These are phyloP conservation scores for Piscicola geometra DNA, from an alignment of 2,888 invertebrate genomes.

Conservation along the genomic window DNA sequence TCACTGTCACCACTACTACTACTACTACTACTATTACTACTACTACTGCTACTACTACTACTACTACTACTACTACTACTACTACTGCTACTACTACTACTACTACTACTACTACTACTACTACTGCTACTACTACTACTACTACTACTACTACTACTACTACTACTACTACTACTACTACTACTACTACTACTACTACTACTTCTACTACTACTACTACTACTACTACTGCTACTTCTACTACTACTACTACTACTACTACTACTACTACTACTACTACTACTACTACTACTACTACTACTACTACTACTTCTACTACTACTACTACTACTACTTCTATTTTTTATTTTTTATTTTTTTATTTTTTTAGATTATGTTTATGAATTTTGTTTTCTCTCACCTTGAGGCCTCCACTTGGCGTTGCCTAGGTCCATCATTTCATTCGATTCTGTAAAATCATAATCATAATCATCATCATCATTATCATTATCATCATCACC, in stretches of 20 bases:
- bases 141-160: conserved; percentile 16
- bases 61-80: neutral
- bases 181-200: conserved; percentile 16
- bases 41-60: neutral
- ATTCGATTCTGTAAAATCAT: conserved; percentile 1
- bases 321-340: conserved; percentile 24
- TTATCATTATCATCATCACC: no score
- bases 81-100: neutral
- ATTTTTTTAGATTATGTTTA: no score
- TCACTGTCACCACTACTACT: neutral
- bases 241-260: conserved; percentile 36
- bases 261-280: conserved; percentile 36
- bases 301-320: conserved; percentile 32
- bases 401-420: conserved; percentile 2
- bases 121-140: conserved; percentile 4
- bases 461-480: no score
- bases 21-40: neutral
- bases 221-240: conserved; percentile 23
- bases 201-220: conserved; percentile 17
- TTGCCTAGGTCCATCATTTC: neutral
- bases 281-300: conserved; percentile 36
- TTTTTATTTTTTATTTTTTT: no score
- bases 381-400: no score
- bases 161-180: conserved; percentile 16
- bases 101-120: conserved; percentile 13